Evolutionary conservation across 1,140 invertebrate species (phyloP), one percentile per base, ranked within the genome.

Genomic region (Maconellicoccus hirsutus): DNA sequence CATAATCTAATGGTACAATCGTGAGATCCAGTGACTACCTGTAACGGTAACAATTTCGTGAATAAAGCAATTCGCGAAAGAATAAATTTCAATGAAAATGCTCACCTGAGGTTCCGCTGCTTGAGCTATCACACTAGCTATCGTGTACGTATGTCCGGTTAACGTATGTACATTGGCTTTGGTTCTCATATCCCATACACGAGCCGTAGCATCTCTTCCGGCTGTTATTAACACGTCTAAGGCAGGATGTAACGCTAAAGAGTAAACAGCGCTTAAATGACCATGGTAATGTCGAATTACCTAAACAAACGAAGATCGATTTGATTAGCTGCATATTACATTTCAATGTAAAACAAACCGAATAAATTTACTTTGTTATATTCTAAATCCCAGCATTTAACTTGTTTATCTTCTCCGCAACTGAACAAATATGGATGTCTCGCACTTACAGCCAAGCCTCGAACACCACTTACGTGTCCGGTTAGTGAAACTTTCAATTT

Each of bases 381-480:
- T 80, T 99, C 97, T 12, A 99, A 84, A 83, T 99, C 97, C 97
- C 97, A 99, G 79, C 97, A 99, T 83, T 98, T 98, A 0, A 99
- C 97, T 82, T 98, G 95, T 77, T 98, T 88, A 82, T 99, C 98
- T 85, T 99, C 98, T 23, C 96, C 97, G 82, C 94, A 98, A 75
- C 94, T 98, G 81, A 99, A 99, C 22, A 99, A 82, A 80, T 99
- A 99, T 10, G 98, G 98, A 83, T 99, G 97, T 74, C 95, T 82
- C 0, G 88, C 77, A 73, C 95, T 98, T 25, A 99, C 92, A 70
- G 92, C 92, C 6, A 99, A 81, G 8, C 96, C 98, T 79, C 98
- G 84, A 0, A 99, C 98, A 63, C 92, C 92, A 79, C 94, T 98
- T 21, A 99, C 96, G 78, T 99, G 98, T 26, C 98, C 98, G 38